Percentiles rank a stretch among this genome's conserved stretches.
These are phyloP conservation scores for Mus caroli DNA, from an alignment of 2,797 vertebrate species.

Conservation along the genomic window DNA sequence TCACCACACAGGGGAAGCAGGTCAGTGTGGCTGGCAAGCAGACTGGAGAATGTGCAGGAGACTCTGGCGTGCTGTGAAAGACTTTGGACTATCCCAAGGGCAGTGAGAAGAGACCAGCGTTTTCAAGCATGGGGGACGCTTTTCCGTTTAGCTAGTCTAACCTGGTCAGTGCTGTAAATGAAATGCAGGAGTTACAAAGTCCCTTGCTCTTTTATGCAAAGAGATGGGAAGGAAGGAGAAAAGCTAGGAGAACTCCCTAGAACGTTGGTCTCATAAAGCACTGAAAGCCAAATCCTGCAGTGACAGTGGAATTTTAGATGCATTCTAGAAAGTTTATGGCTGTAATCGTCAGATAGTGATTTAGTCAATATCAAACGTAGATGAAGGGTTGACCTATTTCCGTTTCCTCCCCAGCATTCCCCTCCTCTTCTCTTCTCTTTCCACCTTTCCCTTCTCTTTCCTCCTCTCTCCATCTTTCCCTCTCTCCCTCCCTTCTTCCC, in stretches of 20 bases:
- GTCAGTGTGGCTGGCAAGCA: background rate
- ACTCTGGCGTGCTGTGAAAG: background rate
- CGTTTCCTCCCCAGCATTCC: background rate
- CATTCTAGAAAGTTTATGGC: background rate
- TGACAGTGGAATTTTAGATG: background rate
- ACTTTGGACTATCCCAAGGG: background rate
- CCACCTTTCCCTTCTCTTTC: background rate
- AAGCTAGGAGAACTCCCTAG: background rate
- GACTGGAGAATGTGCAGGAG: background rate
- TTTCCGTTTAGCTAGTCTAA: background rate
- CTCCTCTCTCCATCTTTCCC: rapidly evolving
- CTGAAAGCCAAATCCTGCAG: background rate
- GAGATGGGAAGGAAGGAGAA: background rate
- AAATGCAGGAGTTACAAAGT: background rate
- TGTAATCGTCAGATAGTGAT: constrained; percentile 1
- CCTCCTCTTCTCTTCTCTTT: background rate
- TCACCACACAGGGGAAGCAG: background rate
- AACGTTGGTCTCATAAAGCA: background rate
- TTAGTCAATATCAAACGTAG: constrained; percentile 16
- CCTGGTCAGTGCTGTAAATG: background rate
- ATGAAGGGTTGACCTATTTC: background rate
- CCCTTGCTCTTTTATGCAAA: background rate
- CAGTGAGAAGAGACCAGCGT: background rate
- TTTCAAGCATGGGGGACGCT: background rate
- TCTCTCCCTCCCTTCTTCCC: too few species aligned